These are phyloP conservation scores for Capitulum mitella DNA, from an alignment of 2,888 invertebrate species.

Conservation along the genomic window DNA sequence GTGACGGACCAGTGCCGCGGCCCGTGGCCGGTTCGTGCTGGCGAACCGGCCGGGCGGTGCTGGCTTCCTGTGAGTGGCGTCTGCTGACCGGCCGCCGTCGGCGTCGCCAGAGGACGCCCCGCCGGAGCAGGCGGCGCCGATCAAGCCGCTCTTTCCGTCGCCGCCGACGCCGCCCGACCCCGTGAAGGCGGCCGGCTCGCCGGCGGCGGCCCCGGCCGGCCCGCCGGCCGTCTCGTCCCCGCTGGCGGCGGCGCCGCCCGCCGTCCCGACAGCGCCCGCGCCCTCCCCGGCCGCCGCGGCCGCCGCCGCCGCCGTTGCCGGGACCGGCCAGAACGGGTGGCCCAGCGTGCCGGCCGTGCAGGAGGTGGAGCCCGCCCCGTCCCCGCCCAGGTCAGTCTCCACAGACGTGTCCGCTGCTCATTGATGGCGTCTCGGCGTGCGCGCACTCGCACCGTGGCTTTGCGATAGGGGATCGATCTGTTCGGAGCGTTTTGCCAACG, in stretches of 20 bases:
- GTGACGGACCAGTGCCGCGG: too few relatives aligned
- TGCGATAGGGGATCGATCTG: too few relatives aligned
- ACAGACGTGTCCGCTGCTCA: too few relatives aligned
- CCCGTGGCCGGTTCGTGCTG: too few relatives aligned
- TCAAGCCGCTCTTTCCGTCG: not conserved
- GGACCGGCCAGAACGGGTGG: conserved; percentile 7
- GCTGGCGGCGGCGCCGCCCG: not conserved
- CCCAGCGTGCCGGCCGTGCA: not conserved
- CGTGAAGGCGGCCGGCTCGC: not conserved
- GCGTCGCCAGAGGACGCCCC: not conserved
- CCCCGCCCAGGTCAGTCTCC: too few relatives aligned
- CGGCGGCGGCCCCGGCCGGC: not conserved
- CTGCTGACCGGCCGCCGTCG: not conserved
- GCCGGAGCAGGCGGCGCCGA: not conserved
- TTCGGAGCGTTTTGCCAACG: too few relatives aligned
- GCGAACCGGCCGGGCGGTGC: too few relatives aligned
- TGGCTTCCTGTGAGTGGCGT: too few relatives aligned
- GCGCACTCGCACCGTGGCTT: too few relatives aligned
- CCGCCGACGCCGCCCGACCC: not conserved
- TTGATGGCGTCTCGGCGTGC: too few relatives aligned
- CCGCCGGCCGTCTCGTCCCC: not conserved
- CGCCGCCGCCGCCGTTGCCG: not conserved
- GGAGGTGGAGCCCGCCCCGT: not conserved
- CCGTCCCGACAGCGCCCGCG: not conserved
- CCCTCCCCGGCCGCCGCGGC: not conserved